Percentiles rank a stretch among this genome's conserved stretches.
phyloP scores from a whole-genome alignment of 2,888 invertebrate species.

The Lobophora halterata region DNA sequence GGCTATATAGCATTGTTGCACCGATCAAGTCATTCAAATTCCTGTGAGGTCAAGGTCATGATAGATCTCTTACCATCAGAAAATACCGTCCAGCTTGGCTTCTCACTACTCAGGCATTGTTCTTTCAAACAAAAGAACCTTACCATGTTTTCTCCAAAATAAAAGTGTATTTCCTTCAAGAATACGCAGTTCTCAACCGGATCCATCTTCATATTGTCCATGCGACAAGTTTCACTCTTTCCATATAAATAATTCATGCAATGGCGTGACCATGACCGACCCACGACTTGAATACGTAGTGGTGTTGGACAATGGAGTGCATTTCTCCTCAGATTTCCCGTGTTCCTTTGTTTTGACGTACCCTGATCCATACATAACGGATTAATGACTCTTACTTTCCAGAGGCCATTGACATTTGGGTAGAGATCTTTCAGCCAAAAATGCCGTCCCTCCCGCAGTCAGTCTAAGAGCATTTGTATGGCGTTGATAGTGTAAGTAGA shows the following conservation, averaged over 20 bases:
- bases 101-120: no score
- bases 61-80: no score
- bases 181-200: constrained; percentile 8
- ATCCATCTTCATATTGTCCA: constrained; percentile 35
- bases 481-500: no score
- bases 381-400: constrained; percentile 7
- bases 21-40: no score
- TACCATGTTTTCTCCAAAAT: constrained; percentile 9
- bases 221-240: constrained; percentile 66
- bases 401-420: no score
- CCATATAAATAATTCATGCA: constrained; percentile 68
- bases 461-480: no score
- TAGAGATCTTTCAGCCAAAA: no score
- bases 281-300: constrained; percentile 58
- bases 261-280: constrained; percentile 45
- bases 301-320: constrained; percentile 44
- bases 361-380: constrained; percentile 24
- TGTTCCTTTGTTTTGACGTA: constrained; percentile 34
- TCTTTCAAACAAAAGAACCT: no score
- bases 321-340: constrained; percentile 57
- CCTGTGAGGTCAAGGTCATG: no score
- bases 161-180: background rate
- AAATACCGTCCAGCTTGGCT: no score
- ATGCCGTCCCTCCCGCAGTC: no score
- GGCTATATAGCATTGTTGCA: no score